Percentiles rank a stretch among this genome's conserved stretches.
Evolutionary conservation across 1,140 invertebrate species (phyloP).

Genomic region (Phenacoccus solenopsis): DNA sequence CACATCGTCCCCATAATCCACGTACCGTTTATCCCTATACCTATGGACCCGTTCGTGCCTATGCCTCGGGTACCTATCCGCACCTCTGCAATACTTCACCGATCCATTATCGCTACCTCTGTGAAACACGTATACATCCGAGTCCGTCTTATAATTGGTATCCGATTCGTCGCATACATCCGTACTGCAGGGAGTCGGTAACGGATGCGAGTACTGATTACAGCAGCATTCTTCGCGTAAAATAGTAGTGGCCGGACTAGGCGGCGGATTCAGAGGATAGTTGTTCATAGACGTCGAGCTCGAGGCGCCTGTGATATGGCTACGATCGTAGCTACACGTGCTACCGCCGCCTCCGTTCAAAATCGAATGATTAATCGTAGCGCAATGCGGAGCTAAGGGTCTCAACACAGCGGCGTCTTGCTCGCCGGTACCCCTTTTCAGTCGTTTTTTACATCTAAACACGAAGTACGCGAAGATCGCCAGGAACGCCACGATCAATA

Average conservation of each 20-base stretch:
- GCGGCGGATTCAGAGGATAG: constrained; percentile 71
- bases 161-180: constrained; percentile 85
- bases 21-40: too few relatives aligned
- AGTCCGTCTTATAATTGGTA: constrained; percentile 37
- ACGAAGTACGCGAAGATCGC: background rate
- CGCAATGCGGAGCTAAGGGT: background rate
- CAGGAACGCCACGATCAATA: background rate
- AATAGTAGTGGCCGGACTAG: constrained; percentile 64
- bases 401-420: background rate
- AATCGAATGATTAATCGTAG: background rate
- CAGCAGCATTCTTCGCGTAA: constrained; percentile 35
- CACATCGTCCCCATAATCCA: too few relatives aligned
- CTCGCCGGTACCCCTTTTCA: background rate
- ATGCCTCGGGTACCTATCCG: too few relatives aligned
- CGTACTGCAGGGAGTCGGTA: constrained; percentile 85
- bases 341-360: constrained; percentile 29
- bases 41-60: too few relatives aligned
- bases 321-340: constrained; percentile 57
- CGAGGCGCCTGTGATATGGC: constrained; percentile 69
- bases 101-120: too few relatives aligned
- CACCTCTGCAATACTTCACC: too few relatives aligned
- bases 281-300: constrained; percentile 16
- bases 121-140: constrained; percentile 40
- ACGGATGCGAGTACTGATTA: constrained; percentile 75
- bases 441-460: background rate